Evolutionary conservation across 2,888 invertebrate genomes (phyloP).

Genomic region (Amblyjoppa proteus): DNA sequence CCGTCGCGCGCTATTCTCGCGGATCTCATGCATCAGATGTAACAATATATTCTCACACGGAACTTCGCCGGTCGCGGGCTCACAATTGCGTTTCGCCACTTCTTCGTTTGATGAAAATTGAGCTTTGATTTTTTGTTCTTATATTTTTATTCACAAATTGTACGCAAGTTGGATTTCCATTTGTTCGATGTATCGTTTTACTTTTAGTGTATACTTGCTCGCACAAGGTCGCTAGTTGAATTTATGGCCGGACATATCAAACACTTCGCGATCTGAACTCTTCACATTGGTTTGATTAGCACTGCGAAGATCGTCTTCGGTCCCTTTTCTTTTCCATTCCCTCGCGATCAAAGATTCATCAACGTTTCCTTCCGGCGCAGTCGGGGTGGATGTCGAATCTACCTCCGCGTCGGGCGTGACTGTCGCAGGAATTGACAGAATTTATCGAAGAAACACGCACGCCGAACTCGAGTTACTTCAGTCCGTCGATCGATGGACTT

Average conservation of each 20-base stretch:
- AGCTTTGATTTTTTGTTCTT: background rate
- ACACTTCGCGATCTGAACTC: background rate
- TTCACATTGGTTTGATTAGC: background rate
- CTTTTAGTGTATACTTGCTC: background rate
- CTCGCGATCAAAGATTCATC: background rate
- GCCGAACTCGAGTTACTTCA: background rate
- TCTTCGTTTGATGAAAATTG: background rate
- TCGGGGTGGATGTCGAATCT: background rate
- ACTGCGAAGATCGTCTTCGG: too few species aligned
- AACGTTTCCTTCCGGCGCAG: background rate
- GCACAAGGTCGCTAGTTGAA: background rate
- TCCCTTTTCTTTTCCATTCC: background rate
- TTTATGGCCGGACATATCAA: background rate
- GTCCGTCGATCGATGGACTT: background rate
- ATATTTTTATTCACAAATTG: background rate
- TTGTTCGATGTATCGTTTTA: constrained; percentile 2
- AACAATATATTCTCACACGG: background rate
- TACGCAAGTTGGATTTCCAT: background rate
- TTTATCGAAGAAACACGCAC: background rate
- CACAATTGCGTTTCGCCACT: background rate
- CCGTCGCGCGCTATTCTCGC: background rate
- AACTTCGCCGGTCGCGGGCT: background rate
- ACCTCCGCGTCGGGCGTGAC: too few species aligned
- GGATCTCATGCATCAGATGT: background rate
- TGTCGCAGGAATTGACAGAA: background rate